Percentiles rank a stretch among this genome's conserved stretches.
Conservation (phyloP, 2,888 invertebrate genomes). For the Chironomus tentans region DNA sequence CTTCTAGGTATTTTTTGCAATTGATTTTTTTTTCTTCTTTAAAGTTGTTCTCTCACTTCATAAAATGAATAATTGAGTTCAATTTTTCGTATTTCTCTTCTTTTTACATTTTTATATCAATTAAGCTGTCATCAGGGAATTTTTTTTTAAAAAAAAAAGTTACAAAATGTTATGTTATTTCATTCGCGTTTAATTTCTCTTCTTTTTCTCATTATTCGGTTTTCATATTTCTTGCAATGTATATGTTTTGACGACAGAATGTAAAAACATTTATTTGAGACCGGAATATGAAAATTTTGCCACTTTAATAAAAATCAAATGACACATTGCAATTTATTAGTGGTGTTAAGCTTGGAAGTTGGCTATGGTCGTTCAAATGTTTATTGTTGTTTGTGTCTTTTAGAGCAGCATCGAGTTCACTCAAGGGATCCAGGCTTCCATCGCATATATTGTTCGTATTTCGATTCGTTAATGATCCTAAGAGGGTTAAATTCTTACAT, state of each 20-base stretch:
- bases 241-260: background rate
- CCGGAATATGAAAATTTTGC: background rate
- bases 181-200: background rate
- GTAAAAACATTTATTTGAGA: background rate
- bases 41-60: background rate
- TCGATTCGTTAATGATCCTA: slow-evolving; percentile 25
- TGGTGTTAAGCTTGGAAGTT: slow-evolving; percentile 18
- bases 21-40: background rate
- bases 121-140: slow-evolving; percentile 4
- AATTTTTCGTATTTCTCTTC: background rate
- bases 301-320: slow-evolving; percentile 11
- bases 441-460: slow-evolving; percentile 29
- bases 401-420: slow-evolving; percentile 35
- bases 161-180: background rate
- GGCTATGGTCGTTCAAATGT: slow-evolving; percentile 3
- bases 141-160: background rate
- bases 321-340: slow-evolving; percentile 18
- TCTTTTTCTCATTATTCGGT: background rate
- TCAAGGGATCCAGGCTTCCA: slow-evolving; percentile 29
- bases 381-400: slow-evolving; percentile 34
- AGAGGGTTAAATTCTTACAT: slow-evolving; percentile 47
- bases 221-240: background rate
- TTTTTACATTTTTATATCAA: background rate
- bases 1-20: background rate
- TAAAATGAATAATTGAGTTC: background rate